Conservation (phyloP, 2,888 invertebrate species). For the Phengaris alcon region DNA sequence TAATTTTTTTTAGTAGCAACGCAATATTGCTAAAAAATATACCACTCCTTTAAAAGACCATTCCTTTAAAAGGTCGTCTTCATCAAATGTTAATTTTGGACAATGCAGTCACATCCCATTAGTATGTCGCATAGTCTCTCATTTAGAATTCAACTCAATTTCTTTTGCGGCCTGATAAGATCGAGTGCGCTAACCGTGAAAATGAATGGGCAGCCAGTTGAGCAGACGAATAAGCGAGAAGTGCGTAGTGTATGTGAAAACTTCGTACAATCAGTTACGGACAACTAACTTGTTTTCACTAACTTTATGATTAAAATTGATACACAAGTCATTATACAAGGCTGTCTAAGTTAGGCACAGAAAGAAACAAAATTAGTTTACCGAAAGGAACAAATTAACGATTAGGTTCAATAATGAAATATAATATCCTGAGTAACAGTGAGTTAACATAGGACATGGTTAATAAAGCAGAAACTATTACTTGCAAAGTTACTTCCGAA, state of each 20-base stretch:
- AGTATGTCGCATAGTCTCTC: background rate
- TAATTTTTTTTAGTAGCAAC: too few relatives aligned
- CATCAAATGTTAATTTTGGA: background rate
- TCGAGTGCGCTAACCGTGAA: conserved; percentile 8
- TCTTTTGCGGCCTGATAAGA: background rate
- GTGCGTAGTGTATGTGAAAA: background rate
- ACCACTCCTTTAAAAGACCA: too few relatives aligned
- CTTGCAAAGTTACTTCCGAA: background rate
- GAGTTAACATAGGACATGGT: background rate
- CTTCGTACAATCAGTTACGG: background rate
- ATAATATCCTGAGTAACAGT: background rate
- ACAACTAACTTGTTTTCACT: background rate
- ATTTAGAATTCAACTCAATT: conserved; percentile 4
- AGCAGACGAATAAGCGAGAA: background rate
- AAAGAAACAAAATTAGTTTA: background rate
- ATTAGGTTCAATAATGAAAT: too few relatives aligned
- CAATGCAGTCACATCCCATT: background rate
- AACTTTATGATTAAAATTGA: background rate
- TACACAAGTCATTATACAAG: too few relatives aligned
- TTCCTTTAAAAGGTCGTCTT: too few relatives aligned
- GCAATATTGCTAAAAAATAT: too few relatives aligned
- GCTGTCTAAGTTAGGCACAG: too few relatives aligned
- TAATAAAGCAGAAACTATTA: conserved; percentile 6
- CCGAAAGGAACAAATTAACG: background rate
- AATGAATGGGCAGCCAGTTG: background rate